Base-by-base conservation (phyloP, 1,140 invertebrate genomes). In the Aphelenchoides avenae region DNA sequence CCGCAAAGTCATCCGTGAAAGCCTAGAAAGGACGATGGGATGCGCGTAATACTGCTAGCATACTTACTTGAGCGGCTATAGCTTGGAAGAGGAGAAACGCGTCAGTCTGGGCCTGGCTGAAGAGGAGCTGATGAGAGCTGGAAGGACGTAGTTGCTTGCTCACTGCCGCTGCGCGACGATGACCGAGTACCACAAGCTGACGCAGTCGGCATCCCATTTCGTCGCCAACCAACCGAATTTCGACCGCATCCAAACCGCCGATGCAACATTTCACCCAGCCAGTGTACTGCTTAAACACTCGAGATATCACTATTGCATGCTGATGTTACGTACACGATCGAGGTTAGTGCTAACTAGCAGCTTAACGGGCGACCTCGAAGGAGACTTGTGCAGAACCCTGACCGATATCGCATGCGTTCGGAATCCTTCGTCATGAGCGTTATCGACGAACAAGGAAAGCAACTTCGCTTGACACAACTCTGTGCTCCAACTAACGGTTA, bases 211-310 rank as follows among this genome's bases (percentile, higher is more conserved):
- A 60, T 31, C 48, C 27, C 57, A 52, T 22, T 46, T 60, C 62
- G 24, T 44, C 37, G 0, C 92, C 91, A 74, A 89, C 89, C 4
- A 94, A 76, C 78, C 93, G 89, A 34, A 95, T 78, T 20, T 87
- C 83, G 5, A 73, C 56, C 24, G 53, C 52, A 31, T 54, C 46
- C 69, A 78, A 79, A 78, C 87, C 86, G 36, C 82, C 82, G 33
- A 93, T 81, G 6, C 85, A 84, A 68, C 88, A 89, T 70, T 85
- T 87, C 11, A 93, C 81, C 91, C 91, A 94, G 20, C 89, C 86
- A 61, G 86, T 84, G 68, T 83, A 87, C 80, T 82, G 83, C 68
- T 59, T 71, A 53, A 63, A 27, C 34, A 36, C 26, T 53, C 39
- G 1, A 79, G 77, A n/a, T n/a, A n/a, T n/a, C n/a, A n/a, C n/a